Conservation (phyloP, 2,888 invertebrate species). For the Phyllotreta striolata region DNA sequence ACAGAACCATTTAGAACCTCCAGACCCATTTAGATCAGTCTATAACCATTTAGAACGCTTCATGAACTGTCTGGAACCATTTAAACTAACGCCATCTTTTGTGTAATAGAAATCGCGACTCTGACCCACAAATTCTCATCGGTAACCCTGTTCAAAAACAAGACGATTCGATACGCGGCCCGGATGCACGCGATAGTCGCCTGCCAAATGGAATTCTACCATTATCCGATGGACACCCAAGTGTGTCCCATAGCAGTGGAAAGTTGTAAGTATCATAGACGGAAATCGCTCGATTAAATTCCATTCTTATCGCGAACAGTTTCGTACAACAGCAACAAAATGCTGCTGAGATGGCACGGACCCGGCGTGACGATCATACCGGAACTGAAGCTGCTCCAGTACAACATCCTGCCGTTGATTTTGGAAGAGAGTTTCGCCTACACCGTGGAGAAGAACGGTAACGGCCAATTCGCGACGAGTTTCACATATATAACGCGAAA, state of each 20-base stretch:
- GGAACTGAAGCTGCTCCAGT: conserved; percentile 80
- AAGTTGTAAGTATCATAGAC: conserved; percentile 74
- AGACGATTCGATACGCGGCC: conserved; percentile 81
- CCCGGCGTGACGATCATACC: conserved; percentile 81
- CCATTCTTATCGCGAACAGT: no score
- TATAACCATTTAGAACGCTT: no score
- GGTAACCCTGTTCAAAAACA: conserved; percentile 80
- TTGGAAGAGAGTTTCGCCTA: conserved; percentile 77
- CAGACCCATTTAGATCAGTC: no score
- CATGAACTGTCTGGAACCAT: no score
- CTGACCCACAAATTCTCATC: conserved; percentile 83
- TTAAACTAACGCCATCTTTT: no score
- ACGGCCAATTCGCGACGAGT: not conserved
- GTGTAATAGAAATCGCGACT: conserved; percentile 86
- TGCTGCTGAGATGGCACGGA: conserved; percentile 77
- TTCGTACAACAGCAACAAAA: conserved; percentile 81
- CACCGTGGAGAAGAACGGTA: conserved; percentile 80
- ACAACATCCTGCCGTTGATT: conserved; percentile 77
- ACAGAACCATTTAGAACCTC: no score
- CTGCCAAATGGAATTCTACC: conserved; percentile 87
- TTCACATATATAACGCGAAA: not conserved
- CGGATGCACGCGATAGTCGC: conserved; percentile 86
- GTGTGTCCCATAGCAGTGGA: conserved; percentile 84
- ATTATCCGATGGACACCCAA: conserved; percentile 88
- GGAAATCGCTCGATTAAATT: not conserved